These are phyloP conservation scores for Epinephelus fuscoguttatus DNA, from an alignment of 2,113 vertebrate genomes.

Conservation along the genomic window DNA sequence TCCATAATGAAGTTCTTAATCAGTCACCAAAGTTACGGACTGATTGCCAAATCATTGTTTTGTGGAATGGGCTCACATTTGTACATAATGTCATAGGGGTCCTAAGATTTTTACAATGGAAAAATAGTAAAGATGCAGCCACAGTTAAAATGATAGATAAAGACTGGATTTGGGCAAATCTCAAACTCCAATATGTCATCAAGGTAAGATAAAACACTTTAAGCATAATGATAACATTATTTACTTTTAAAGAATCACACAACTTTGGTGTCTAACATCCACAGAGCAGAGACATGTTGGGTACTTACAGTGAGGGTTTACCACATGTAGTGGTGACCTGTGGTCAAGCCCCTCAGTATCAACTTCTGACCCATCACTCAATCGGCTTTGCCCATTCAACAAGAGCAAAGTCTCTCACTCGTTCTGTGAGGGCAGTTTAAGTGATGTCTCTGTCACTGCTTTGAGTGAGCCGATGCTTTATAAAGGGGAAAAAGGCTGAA, in stretches of 20 bases:
- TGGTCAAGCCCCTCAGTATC: constrained; percentile 32
- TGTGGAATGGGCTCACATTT: neutral
- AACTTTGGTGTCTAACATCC: neutral
- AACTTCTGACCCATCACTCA: constrained; percentile 70
- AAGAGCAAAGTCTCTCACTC: constrained; percentile 26
- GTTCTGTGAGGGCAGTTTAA: constrained; percentile 48
- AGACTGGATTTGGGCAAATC: neutral
- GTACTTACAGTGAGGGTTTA: constrained; percentile 21
- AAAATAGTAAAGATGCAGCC: neutral
- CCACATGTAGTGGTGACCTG: constrained; percentile 24
- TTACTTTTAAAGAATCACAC: neutral
- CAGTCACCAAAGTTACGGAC: neutral
- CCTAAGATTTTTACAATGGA: neutral
- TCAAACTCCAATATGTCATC: neutral
- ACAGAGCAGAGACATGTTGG: neutral
- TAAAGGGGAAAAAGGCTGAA: constrained; percentile 41
- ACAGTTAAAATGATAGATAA: neutral
- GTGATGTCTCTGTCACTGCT: constrained; percentile 63
- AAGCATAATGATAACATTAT: neutral
- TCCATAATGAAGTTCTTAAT: neutral
- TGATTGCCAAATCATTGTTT: neutral
- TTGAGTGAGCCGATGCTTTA: constrained; percentile 62
- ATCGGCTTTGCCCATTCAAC: constrained; percentile 40
- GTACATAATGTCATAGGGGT: neutral
- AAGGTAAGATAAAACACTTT: neutral